Evolutionary conservation across 2,797 vertebrate species (phyloP), one percentile per base, ranked within the genome.

Genomic region (Cryptoprocta ferox): DNA sequence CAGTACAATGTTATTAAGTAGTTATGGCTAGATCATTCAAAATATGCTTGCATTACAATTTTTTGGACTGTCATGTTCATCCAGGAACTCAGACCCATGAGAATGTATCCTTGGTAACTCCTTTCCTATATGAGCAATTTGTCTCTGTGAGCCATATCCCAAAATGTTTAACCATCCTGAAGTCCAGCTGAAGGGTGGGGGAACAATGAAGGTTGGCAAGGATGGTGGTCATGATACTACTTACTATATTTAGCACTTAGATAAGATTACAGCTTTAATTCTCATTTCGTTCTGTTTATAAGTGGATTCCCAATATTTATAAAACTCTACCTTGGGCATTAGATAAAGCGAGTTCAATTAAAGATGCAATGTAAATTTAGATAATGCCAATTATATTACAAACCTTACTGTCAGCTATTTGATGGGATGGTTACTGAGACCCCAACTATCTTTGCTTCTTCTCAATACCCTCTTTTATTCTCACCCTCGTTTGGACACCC

Each of bases 401-500:
- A 70, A 48, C 0, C 2, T 26, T 79, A 75, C n/a, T 59, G 18
- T 37, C 61, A 39, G 28, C 4, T 35, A 26, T 59, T 18, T 75
- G n/a, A 83, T 24, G 6, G 79, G 19, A n/a, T 37, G 15, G 14
- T 79, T 2, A 50, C 80, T 81, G 45, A 81, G 5, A 78, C 39
- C 18, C 35, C 78, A 37, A 50, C 5, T 6, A 65, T 21, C 13
- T 61, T 89, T 6, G 83, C 13, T 63, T 84, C 50, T 39, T 53
- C 24, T 91, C 35, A 61, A 21, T 48, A 8, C 0, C 15, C 19
- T 94, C 37, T 75, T 96, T 85, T 80, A 84, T 80, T 95, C 5
- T 26, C 14, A 39, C 6, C 53, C 8, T 78, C 32, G 3, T 63
- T 28, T 48, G 6, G 30, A 85, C 0, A 39, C 5, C 13, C 18